Conservation (phyloP, 2,113 vertebrate genomes). For the Nothocercus julius region DNA sequence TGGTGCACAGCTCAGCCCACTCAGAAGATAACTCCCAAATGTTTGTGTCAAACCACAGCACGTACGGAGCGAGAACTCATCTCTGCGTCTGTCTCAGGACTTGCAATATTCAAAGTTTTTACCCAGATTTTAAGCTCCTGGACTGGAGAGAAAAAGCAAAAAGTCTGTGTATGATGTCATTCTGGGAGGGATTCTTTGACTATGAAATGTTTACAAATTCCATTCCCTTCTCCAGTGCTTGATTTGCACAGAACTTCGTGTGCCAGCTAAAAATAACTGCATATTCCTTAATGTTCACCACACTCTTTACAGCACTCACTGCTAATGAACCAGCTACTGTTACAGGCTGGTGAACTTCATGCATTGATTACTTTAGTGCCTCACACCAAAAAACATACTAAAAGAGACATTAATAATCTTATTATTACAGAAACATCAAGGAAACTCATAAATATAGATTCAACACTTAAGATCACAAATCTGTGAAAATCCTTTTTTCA, state of each 20-base stretch:
- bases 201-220: background rate
- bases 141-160: background rate
- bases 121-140: background rate
- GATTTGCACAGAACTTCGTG: background rate
- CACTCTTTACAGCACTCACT: background rate
- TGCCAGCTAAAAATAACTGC: slow-evolving; percentile 8
- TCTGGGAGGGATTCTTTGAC: background rate
- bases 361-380: slow-evolving; percentile 11
- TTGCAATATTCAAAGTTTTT: background rate
- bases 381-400: background rate
- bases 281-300: background rate
- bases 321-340: slow-evolving; percentile 26
- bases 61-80: background rate
- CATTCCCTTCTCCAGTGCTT: background rate
- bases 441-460: slow-evolving; percentile 66
- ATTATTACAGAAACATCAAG: slow-evolving; percentile 39
- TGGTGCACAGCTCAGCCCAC: background rate
- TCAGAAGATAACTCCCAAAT: background rate
- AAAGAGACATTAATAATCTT: slow-evolving; percentile 39
- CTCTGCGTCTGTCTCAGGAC: background rate
- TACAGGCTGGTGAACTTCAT: background rate
- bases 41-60: background rate
- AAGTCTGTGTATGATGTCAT: background rate
- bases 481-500: slow-evolving; percentile 31
- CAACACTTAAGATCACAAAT: slow-evolving; percentile 42